phyloP scores from a whole-genome alignment of 2,113 vertebrate species.

The Colossoma macropomum region DNA sequence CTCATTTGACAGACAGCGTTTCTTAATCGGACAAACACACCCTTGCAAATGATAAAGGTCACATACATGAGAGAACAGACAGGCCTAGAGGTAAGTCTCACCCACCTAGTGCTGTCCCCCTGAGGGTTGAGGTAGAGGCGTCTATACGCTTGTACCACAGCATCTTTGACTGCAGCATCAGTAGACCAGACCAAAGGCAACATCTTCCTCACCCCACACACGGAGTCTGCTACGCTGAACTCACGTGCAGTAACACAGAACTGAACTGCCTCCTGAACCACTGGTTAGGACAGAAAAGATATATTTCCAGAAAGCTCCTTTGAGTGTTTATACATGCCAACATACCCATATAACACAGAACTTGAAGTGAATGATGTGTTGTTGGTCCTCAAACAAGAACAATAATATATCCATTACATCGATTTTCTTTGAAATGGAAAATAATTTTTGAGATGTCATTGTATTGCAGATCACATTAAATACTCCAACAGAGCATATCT shows the following conservation, averaged over 20 bases:
- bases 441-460: too few relatives aligned
- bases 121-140: constrained; percentile 86
- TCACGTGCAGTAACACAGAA: constrained; percentile 92
- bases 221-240: constrained; percentile 89
- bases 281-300: constrained; percentile 65
- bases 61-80: neutral
- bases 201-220: constrained; percentile 90
- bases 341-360: too few relatives aligned
- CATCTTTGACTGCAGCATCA: constrained; percentile 89
- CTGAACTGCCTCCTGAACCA: constrained; percentile 94
- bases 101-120: constrained; percentile 83
- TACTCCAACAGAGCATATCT: too few relatives aligned
- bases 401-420: too few relatives aligned
- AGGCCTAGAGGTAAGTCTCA: neutral
- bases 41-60: too few relatives aligned
- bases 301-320: too few relatives aligned
- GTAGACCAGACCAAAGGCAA: constrained; percentile 93
- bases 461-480: too few relatives aligned
- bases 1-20: neutral
- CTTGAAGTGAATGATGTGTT: too few relatives aligned
- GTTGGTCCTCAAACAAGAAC: too few relatives aligned
- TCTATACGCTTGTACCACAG: constrained; percentile 91
- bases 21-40: neutral
- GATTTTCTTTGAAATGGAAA: too few relatives aligned
- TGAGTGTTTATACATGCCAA: too few relatives aligned